These are phyloP conservation scores for Saccopteryx leptura DNA, from an alignment of 2,113 vertebrate species.

Conservation along the genomic window DNA sequence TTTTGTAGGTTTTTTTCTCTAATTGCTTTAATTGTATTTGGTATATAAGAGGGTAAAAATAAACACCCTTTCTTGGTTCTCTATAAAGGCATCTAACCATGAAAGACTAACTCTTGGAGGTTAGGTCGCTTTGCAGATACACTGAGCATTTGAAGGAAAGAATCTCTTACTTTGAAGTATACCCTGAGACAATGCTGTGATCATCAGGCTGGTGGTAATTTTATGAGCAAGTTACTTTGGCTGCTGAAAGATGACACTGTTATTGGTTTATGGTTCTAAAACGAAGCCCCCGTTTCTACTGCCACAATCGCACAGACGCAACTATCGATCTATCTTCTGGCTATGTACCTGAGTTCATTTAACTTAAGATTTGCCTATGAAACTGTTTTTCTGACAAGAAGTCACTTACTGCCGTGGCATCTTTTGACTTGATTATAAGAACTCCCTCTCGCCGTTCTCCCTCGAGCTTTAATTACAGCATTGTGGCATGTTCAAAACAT, in stretches of 20 bases:
- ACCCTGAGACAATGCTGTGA: not conserved
- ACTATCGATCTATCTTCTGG: not conserved
- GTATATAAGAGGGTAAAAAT: not conserved
- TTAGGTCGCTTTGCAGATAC: not conserved
- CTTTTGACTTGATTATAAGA: conserved; percentile 85
- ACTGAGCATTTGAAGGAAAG: not conserved
- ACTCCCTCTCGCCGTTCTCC: conserved; percentile 83
- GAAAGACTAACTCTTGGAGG: not conserved
- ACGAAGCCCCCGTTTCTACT: not conserved
- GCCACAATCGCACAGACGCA: not conserved
- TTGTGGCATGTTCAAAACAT: conserved; percentile 86
- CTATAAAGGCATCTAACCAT: not conserved
- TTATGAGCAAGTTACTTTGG: not conserved
- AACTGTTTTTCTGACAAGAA: conserved; percentile 84
- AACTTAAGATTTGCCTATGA: conserved; percentile 62
- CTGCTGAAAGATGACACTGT: not conserved
- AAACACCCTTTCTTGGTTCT: not conserved
- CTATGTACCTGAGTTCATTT: conserved; percentile 2
- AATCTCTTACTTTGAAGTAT: not conserved
- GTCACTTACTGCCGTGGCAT: conserved; percentile 71
- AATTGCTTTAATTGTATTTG: not conserved
- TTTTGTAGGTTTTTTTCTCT: not conserved
- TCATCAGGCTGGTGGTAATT: not conserved
- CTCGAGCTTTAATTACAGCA: conserved; percentile 91
- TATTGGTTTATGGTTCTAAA: not conserved